These are phyloP conservation scores for Ptychochromis oligacanthus DNA, from an alignment of 2,113 vertebrate species.

Conservation along the genomic window DNA sequence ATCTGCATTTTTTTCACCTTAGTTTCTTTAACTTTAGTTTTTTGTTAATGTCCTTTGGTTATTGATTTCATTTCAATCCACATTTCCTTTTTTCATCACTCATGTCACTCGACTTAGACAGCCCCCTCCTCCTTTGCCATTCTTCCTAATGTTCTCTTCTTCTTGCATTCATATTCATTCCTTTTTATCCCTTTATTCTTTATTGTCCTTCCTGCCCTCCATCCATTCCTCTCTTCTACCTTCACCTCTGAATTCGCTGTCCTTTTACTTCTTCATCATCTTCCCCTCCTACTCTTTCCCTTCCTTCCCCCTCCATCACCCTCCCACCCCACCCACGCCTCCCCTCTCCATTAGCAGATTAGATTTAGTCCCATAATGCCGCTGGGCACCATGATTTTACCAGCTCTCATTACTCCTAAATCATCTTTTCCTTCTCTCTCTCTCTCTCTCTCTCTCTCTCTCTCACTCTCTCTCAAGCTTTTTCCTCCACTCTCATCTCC, in stretches of 20 bases:
- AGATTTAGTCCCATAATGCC: slow-evolving; percentile 79
- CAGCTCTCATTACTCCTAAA: slow-evolving; percentile 74
- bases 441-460: background rate
- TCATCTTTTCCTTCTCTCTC: slow-evolving; percentile 69
- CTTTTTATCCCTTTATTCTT: background rate
- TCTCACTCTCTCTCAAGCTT: background rate
- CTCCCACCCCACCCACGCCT: slow-evolving; percentile 36
- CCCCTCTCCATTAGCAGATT: slow-evolving; percentile 78
- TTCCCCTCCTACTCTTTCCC: slow-evolving; percentile 19
- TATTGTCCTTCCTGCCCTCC: slow-evolving; percentile 20
- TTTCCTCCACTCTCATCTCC: slow-evolving; percentile 21
- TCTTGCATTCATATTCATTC: background rate
- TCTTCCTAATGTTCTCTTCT: background rate
- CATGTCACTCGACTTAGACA: background rate
- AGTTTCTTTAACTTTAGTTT: background rate
- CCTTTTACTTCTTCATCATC: slow-evolving; percentile 42
- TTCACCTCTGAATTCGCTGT: slow-evolving; percentile 20
- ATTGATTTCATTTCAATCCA: background rate
- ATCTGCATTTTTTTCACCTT: background rate
- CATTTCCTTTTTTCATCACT: background rate
- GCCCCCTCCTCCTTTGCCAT: background rate
- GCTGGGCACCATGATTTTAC: slow-evolving; percentile 75
- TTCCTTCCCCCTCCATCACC: slow-evolving; percentile 18
- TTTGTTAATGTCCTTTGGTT: background rate
- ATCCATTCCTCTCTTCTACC: slow-evolving; percentile 33